Evolutionary conservation across 2,113 vertebrate genomes (phyloP).

Genomic region (Calyptommatus sinebrachiatus): DNA sequence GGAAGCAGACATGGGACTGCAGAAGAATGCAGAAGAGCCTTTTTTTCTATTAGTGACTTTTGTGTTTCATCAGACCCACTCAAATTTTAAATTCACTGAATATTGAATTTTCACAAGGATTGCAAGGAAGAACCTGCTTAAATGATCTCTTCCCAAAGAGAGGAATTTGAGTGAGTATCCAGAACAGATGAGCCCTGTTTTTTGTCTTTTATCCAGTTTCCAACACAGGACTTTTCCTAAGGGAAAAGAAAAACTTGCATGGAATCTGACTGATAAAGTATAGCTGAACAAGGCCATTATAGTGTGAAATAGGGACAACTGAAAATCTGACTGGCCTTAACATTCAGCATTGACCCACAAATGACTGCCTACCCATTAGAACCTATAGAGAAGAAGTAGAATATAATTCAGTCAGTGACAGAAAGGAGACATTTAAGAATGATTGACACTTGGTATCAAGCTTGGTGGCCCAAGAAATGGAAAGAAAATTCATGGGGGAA

Average conservation of each 20-base stretch:
- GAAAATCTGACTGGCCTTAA: conserved; percentile 38
- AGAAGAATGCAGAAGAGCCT: neutral
- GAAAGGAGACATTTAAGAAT: conserved; percentile 33
- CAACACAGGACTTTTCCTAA: conserved; percentile 9
- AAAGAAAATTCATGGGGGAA: neutral
- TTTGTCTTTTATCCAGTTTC: too few relatives aligned
- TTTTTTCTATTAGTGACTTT: neutral
- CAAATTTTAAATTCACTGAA: neutral
- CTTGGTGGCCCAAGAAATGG: conserved; percentile 17
- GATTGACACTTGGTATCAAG: conserved; percentile 26
- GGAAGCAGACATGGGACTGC: neutral
- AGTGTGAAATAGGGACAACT: conserved; percentile 40
- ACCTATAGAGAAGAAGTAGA: conserved; percentile 12
- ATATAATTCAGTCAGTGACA: neutral
- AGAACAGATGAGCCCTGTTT: too few relatives aligned
- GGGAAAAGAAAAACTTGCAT: conserved; percentile 39
- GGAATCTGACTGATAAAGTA: conserved; percentile 14
- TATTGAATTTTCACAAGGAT: neutral
- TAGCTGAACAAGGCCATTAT: conserved; percentile 48
- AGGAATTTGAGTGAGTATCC: too few relatives aligned
- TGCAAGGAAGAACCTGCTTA: neutral
- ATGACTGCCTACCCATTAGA: conserved; percentile 20
- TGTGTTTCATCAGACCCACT: too few relatives aligned
- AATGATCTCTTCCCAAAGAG: neutral
- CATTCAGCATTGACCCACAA: conserved; percentile 16